Base-by-base conservation (phyloP, 2,888 invertebrate genomes). In the Fragum fragum region DNA sequence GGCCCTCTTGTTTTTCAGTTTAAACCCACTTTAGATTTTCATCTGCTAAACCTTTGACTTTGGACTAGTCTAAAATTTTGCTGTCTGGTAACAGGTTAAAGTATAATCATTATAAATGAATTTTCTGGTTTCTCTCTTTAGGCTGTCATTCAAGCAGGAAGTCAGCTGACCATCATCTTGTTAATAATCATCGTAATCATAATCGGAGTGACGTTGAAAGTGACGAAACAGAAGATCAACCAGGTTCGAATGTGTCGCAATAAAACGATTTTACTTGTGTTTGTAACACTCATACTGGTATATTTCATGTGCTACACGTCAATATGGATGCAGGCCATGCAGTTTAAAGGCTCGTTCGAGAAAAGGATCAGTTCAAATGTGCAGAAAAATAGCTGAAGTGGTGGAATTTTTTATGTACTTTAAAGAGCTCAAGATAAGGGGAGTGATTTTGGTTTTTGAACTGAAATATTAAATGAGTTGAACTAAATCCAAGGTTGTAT, bases 301-400 rank as follows among this genome's bases (percentile, higher is more conserved):
- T 92, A 92, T 79, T 88, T 92, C 75, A 89, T 92, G 88, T 92
- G 91, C 79, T 91, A 91, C 80, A 92, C 92, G 11, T 90, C 91
- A 14, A 90, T 92, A 21, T 91, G 91, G 91, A 90, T 92, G 89
- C 90, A 90, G 39, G 90, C 88, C 0, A 87, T 90, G 81, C 90
- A 92, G 74, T 90, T 91, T 66, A 89, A 89, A 68, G 90, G 90
- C 11, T 90, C 91, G 29, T 87, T 89, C 68, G 90, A 87, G 75
- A 91, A 91, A 63, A 81, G 88, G 72, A 75, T 87, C 16, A 86
- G 84, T 69, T 84, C 86, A 16, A 86, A 82, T 36, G 23, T 73
- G 7, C 70, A 26, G 32, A 52, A 70, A 70, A 36, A 36, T 7
- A 66, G 23, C 0, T 66, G 66, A 66, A 63, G 18, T 32, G 26